A percentile compares a stretch with the other conserved stretches of the same genome.
phyloP scores from a whole-genome alignment of 2,888 invertebrate genomes.

The Ormyrus pomaceus region DNA sequence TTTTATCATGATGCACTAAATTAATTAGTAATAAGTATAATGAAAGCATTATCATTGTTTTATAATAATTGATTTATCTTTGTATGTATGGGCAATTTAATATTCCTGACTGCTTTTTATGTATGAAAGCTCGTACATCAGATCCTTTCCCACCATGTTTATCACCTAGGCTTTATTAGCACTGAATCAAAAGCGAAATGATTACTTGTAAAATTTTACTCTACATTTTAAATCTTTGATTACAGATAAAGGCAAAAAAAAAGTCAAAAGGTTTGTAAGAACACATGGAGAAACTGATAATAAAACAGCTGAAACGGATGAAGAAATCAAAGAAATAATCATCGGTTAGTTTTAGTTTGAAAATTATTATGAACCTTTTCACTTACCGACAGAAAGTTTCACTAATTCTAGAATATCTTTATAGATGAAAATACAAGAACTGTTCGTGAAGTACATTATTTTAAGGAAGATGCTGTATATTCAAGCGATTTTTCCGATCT shows the following conservation, averaged over 20 bases:
- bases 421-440: constrained; percentile 22
- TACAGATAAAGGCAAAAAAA: constrained; percentile 7
- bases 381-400: too few relatives aligned
- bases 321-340: constrained; percentile 33
- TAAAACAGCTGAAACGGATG: background rate
- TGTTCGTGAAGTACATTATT: constrained; percentile 37
- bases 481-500: background rate
- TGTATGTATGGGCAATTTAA: too few relatives aligned
- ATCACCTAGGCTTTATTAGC: too few relatives aligned
- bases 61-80: too few relatives aligned
- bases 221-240: background rate
- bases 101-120: too few relatives aligned
- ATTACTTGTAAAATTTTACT: too few relatives aligned
- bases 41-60: too few relatives aligned
- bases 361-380: background rate
- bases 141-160: background rate
- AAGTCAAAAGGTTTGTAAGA: constrained; percentile 13
- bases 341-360: constrained; percentile 19
- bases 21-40: too few relatives aligned
- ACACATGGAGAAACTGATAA: background rate
- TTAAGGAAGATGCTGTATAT: constrained; percentile 11
- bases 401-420: constrained; percentile 7
- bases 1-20: too few relatives aligned
- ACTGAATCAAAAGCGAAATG: too few relatives aligned
- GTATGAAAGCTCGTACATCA: background rate